Conservation (phyloP, 1,140 invertebrate genomes). For the Zophobas atratus region DNA sequence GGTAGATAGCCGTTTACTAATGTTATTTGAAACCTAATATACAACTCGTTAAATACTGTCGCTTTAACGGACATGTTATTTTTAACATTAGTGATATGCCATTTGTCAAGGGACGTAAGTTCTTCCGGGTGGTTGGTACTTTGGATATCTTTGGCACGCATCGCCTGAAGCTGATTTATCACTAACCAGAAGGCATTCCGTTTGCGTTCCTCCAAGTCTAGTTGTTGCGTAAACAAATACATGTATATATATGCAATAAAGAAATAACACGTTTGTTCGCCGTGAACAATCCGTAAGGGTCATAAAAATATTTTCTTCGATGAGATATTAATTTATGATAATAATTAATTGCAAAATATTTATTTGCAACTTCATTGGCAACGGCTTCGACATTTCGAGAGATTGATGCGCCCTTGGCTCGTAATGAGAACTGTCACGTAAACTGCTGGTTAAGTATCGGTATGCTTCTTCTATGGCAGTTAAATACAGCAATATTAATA, state of each 20-base stretch:
- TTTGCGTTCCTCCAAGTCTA: slow-evolving; percentile 25
- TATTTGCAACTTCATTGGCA: slow-evolving; percentile 36
- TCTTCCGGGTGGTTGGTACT: slow-evolving; percentile 30
- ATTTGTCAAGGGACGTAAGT: slow-evolving; percentile 36
- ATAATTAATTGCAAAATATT: slow-evolving; percentile 42
- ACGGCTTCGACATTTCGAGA: slow-evolving; percentile 43
- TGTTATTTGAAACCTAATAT: slow-evolving; percentile 13
- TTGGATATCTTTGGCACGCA: slow-evolving; percentile 38
- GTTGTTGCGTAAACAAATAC: slow-evolving; percentile 31
- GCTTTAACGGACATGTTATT: slow-evolving; percentile 27
- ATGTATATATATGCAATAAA: slow-evolving; percentile 26
- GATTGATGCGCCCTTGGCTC: slow-evolving; percentile 45
- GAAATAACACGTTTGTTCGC: slow-evolving; percentile 42
- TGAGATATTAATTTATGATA: slow-evolving; percentile 43
- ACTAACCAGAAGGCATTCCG: slow-evolving; percentile 37
- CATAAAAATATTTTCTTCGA: slow-evolving; percentile 29
- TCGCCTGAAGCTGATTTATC: slow-evolving; percentile 26
- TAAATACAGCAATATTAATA: slow-evolving; percentile 39
- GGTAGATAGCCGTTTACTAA: background rate
- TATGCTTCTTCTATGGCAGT: slow-evolving; percentile 32
- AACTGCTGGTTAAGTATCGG: slow-evolving; percentile 40
- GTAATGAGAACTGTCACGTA: slow-evolving; percentile 49
- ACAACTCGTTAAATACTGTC: slow-evolving; percentile 11
- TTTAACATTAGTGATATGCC: slow-evolving; percentile 24
- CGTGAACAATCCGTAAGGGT: slow-evolving; percentile 39